Evolutionary conservation across 1,140 invertebrate species (phyloP).

Genomic region (Drosophila sp.): DNA sequence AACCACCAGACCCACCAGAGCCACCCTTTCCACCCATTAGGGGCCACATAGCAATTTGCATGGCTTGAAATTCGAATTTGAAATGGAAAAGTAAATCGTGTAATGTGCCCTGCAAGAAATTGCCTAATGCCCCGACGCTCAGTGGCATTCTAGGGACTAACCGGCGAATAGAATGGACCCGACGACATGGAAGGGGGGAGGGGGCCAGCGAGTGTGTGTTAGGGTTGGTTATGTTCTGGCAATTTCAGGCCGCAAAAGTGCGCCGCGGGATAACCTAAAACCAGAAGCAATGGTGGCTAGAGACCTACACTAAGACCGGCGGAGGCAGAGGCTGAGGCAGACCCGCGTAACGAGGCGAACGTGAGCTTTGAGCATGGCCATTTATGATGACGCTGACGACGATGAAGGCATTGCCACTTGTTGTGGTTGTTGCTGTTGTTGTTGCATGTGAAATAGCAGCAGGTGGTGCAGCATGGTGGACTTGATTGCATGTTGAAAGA

Average conservation of each 20-base stretch:
- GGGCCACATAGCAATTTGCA: constrained; percentile 71
- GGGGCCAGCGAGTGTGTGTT: constrained; percentile 4
- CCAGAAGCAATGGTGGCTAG: constrained; percentile 66
- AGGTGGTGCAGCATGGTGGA: constrained; percentile 57
- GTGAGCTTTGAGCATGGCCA: constrained; percentile 66
- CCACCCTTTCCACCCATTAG: not conserved
- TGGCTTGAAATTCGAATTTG: constrained; percentile 73
- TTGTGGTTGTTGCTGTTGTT: constrained; percentile 51
- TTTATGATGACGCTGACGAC: constrained; percentile 61
- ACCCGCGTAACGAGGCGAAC: constrained; percentile 69
- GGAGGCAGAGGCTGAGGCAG: constrained; percentile 30
- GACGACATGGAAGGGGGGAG: not conserved
- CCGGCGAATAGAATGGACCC: constrained; percentile 3
- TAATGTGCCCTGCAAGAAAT: constrained; percentile 79
- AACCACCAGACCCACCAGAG: not conserved
- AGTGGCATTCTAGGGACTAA: constrained; percentile 19
- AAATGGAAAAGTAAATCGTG: constrained; percentile 79
- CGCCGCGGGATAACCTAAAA: constrained; percentile 71
- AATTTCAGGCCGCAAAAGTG: constrained; percentile 67
- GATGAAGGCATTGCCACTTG: constrained; percentile 60
- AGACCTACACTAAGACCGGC: constrained; percentile 45
- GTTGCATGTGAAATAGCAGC: constrained; percentile 59
- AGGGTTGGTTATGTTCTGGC: constrained; percentile 44
- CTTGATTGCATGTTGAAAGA: constrained; percentile 62
- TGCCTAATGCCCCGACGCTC: constrained; percentile 65